Evolutionary conservation across 2,113 vertebrate species (phyloP).

Genomic region (Myrmecobius fasciatus): DNA sequence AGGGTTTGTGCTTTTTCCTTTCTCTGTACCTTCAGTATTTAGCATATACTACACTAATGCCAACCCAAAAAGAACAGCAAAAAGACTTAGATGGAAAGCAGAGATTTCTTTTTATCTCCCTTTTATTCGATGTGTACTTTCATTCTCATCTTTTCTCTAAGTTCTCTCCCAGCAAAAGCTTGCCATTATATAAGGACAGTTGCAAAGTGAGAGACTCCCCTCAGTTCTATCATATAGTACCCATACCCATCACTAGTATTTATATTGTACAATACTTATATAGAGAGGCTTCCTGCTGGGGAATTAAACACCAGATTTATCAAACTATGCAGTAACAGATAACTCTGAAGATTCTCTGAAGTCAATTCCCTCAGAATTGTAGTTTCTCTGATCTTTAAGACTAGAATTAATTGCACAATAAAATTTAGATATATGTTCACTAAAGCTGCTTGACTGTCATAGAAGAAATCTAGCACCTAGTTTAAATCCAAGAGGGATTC

Average conservation of each 20-base stretch:
- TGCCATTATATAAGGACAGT: too few species aligned
- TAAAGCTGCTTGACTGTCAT: neutral
- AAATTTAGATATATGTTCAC: neutral
- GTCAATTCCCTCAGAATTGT: neutral
- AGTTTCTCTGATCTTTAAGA: neutral
- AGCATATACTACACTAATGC: too few species aligned
- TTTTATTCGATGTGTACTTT: neutral
- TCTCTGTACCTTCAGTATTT: neutral
- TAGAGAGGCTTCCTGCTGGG: neutral
- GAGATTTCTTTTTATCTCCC: neutral
- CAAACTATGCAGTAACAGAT: neutral
- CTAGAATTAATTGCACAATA: neutral
- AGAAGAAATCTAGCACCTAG: neutral
- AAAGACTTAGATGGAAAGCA: neutral
- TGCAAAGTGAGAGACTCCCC: too few species aligned
- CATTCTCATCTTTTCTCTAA: neutral
- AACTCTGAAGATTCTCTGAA: neutral
- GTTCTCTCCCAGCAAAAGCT: neutral
- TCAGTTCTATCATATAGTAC: too few species aligned
- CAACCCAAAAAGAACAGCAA: neutral
- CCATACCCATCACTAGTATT: too few species aligned
- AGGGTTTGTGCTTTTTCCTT: neutral
- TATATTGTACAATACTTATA: neutral
- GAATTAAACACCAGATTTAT: neutral
- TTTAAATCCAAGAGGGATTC: neutral